A percentile compares a stretch with the other conserved stretches of the same genome.
Evolutionary conservation across 2,113 vertebrate genomes (phyloP).

Genomic region (Aramus guarauna): DNA sequence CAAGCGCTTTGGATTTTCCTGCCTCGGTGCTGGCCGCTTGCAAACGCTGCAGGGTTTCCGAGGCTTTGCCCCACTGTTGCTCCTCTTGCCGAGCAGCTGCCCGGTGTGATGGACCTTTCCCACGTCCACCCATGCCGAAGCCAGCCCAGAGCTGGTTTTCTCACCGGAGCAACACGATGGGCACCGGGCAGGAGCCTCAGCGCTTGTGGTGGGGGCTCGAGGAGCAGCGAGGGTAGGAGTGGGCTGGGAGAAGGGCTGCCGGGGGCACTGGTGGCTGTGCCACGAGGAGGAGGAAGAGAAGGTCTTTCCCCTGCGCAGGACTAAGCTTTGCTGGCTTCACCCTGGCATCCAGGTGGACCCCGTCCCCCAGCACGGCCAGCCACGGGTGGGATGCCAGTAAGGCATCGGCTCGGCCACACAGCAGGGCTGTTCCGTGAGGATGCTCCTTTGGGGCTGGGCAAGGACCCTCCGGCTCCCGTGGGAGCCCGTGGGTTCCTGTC

Average conservation of each 20-base stretch:
- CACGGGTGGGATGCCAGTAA: fast-evolving
- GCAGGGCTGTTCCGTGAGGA: background rate
- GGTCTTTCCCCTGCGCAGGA: fast-evolving
- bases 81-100: background rate
- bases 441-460: background rate
- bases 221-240: fast-evolving
- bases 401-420: background rate
- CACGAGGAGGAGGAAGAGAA: background rate
- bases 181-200: too few species aligned
- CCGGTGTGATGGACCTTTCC: fast-evolving
- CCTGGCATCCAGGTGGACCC: background rate
- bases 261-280: background rate
- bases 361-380: background rate
- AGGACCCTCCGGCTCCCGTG: fast-evolving
- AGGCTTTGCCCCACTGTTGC: fast-evolving
- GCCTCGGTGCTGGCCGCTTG: background rate
- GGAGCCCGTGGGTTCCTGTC: background rate
- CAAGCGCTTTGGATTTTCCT: background rate
- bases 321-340: background rate
- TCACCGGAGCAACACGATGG: fast-evolving
- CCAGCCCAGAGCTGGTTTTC: background rate
- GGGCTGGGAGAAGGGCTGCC: background rate
- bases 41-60: fast-evolving
- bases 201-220: fast-evolving
- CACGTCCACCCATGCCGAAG: fast-evolving